phyloP scores from a whole-genome alignment of 2,113 vertebrate genomes.

The human (Homo sapiens) region DNA sequence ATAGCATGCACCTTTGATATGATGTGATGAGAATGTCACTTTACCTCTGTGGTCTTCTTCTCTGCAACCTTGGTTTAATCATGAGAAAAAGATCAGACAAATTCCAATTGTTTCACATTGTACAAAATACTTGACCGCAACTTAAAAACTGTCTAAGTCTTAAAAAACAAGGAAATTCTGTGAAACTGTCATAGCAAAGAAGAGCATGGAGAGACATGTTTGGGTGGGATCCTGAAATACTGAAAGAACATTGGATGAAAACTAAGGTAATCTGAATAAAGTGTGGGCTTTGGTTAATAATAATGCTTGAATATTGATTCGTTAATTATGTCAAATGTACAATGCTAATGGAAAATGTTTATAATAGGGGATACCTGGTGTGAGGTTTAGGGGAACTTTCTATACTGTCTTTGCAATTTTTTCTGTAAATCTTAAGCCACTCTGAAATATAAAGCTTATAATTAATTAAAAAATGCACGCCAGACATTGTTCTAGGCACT shows the following conservation, averaged over 20 bases:
- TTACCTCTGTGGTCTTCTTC: neutral
- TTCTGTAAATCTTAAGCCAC: neutral
- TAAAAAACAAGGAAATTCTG: neutral
- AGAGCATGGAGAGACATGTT: neutral
- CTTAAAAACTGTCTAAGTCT: neutral
- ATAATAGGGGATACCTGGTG: neutral
- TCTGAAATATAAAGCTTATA: conserved; percentile 35
- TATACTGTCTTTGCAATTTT: neutral
- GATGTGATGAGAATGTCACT: neutral
- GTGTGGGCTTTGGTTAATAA: neutral
- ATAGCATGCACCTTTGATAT: neutral
- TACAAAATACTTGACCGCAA: neutral
- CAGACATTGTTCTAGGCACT: neutral
- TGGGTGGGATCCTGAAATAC: neutral
- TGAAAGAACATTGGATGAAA: neutral
- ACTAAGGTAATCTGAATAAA: neutral
- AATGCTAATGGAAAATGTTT: conserved; percentile 22
- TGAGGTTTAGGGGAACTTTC: neutral
- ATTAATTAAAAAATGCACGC: neutral
- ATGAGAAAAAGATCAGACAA: neutral
- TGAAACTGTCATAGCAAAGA: conserved; percentile 1
- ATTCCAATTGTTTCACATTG: neutral
- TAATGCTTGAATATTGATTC: neutral
- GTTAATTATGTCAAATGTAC: conserved; percentile 28
- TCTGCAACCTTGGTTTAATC: neutral